Evolutionary conservation across 2,113 vertebrate species (phyloP).

Genomic region (Puntigrus tetrazona): DNA sequence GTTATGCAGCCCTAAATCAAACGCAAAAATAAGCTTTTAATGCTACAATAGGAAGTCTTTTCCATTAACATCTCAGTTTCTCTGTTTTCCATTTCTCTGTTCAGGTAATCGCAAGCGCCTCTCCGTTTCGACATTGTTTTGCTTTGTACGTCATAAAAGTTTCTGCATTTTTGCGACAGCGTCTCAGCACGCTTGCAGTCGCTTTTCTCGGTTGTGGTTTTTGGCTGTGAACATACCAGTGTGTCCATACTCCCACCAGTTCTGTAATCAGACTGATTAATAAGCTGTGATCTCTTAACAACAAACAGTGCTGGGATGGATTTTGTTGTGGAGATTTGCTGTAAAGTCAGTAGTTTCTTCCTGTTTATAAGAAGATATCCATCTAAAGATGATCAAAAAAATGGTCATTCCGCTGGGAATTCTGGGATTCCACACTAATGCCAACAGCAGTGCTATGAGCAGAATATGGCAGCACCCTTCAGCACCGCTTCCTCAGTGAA

Average conservation of each 20-base stretch:
- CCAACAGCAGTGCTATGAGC: not conserved
- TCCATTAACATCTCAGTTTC: not conserved
- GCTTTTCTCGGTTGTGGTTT: conserved; percentile 10
- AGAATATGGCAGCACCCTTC: not conserved
- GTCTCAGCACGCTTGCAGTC: conserved; percentile 2
- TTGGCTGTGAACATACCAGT: conserved; percentile 16
- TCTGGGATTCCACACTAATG: not conserved
- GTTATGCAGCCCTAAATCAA: too few relatives aligned
- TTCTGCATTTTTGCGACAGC: not conserved
- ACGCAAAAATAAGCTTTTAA: not conserved
- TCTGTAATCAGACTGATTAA: conserved; percentile 33
- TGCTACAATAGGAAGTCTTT: not conserved
- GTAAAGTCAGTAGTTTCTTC: not conserved
- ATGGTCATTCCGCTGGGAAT: not conserved
- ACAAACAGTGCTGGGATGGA: conserved; percentile 18
- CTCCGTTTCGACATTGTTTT: not conserved
- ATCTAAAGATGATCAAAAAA: not conserved
- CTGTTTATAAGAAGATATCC: not conserved
- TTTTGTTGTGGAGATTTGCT: conserved; percentile 20
- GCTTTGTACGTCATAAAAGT: not conserved
- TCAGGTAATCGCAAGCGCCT: not conserved
- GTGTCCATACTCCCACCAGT: conserved; percentile 16
- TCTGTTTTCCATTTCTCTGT: too few relatives aligned
- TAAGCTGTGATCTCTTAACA: conserved; percentile 27
- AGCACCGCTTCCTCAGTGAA: not conserved